phyloP scores from a whole-genome alignment of 2,113 vertebrate genomes.

The Aptenodytes forsteri region DNA sequence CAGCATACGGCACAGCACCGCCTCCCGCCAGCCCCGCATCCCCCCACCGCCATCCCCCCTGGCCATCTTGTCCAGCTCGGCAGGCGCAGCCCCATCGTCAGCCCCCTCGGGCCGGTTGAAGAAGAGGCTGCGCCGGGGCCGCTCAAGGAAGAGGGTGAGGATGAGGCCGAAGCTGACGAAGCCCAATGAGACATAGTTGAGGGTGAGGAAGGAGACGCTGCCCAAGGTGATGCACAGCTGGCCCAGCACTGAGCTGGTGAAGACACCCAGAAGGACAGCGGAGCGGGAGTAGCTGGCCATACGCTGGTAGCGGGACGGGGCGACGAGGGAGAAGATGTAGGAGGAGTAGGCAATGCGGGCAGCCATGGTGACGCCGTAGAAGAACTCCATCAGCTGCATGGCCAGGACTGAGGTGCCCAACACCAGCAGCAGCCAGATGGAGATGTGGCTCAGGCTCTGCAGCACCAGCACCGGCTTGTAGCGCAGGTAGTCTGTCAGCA shows the following conservation, averaged over 20 bases:
- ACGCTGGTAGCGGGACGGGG: slow-evolving; percentile 83
- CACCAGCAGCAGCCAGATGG: slow-evolving; percentile 89
- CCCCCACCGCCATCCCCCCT: accelerated
- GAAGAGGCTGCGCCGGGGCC: slow-evolving; percentile 88
- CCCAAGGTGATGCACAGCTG: slow-evolving; percentile 83
- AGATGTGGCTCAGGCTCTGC: slow-evolving; percentile 87
- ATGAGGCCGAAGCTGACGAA: slow-evolving; percentile 83
- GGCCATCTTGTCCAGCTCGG: slow-evolving; percentile 63
- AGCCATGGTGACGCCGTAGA: slow-evolving; percentile 91
- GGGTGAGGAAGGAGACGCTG: slow-evolving; percentile 57
- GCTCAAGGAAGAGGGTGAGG: slow-evolving; percentile 85
- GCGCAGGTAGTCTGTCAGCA: slow-evolving; percentile 89
- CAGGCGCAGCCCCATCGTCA: accelerated
- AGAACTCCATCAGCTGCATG: slow-evolving; percentile 97
- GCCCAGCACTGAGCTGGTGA: slow-evolving; percentile 90
- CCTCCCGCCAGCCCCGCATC: slow-evolving; percentile 51
- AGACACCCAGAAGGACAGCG: slow-evolving; percentile 87
- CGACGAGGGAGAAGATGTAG: slow-evolving; percentile 93
- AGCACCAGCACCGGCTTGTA: slow-evolving; percentile 94
- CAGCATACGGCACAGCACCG: slow-evolving; percentile 79
- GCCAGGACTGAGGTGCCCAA: slow-evolving; percentile 75
- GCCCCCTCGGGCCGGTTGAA: slow-evolving; percentile 74
- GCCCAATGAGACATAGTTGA: slow-evolving; percentile 83
- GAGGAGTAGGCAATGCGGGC: slow-evolving; percentile 95
- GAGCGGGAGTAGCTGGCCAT: slow-evolving; percentile 90